Conservation (phyloP, 2,113 vertebrate species). For the Sapayoa aenigma region DNA sequence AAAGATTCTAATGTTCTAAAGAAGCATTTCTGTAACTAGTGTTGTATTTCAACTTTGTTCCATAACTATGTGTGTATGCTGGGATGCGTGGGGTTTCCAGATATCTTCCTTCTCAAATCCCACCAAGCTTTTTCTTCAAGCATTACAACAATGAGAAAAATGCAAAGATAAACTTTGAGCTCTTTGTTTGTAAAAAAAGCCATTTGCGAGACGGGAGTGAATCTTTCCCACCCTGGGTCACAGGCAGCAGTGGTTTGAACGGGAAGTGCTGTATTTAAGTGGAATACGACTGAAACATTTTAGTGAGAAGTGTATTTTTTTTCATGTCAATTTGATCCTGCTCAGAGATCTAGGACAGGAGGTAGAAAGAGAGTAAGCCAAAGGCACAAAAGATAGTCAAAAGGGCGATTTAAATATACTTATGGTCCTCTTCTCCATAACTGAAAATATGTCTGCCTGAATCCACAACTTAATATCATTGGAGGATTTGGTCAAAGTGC, state of each 20-base stretch:
- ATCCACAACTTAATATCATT: not conserved
- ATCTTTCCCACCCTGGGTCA: not conserved
- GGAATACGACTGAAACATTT: not conserved
- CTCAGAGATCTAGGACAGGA: not conserved
- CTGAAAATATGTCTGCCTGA: not conserved
- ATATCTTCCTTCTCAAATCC: not conserved
- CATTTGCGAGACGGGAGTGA: not conserved
- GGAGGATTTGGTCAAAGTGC: not conserved
- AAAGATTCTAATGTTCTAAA: not conserved
- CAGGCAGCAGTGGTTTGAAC: not conserved
- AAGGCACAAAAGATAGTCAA: not conserved
- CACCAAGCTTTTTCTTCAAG: not conserved
- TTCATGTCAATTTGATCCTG: not conserved
- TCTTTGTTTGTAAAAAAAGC: slow-evolving; percentile 12
- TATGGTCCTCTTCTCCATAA: not conserved
- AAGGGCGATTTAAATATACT: not conserved
- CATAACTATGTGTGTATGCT: not conserved
- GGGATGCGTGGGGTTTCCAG: not conserved
- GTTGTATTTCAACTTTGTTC: not conserved
- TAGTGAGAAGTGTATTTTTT: not conserved
- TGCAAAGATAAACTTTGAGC: not conserved
- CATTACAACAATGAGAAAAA: not conserved
- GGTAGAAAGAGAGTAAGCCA: not conserved
- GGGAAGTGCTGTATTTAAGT: not conserved
- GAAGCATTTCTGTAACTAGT: not conserved